Base-by-base conservation (phyloP, 2,797 vertebrate species). In the Ceyx erithaca region DNA sequence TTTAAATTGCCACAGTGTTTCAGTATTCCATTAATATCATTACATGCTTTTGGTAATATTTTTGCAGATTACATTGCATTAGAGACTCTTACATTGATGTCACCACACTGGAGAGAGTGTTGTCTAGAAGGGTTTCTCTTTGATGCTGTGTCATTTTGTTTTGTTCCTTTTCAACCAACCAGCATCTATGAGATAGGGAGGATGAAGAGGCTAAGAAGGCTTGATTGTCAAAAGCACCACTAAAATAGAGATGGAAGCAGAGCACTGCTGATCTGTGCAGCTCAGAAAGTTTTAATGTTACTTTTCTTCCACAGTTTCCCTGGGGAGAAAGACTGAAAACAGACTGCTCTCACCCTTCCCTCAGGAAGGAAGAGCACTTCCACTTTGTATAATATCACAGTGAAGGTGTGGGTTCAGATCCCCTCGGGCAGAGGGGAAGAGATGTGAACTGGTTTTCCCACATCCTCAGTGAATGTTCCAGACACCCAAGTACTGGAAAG, bases 361-460 rank as follows among this genome's bases (percentile, higher is more conserved):
- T 81, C 25, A 55, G 49, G 59, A 91, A 88, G 73, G 31, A 86
- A 95, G 49, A 85, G 13, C 55, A 54, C 48, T 90, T 94, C 64
- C 81, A 90, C 81, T 68, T 75, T 17, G 26, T 51, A 73, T 68
- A 81, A 85, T 82, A 52, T 70, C 3, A 1, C 11, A 75, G 61
- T 43, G 45, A 92, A 95, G 75, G 90, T 71, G 72, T 58, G 69
- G 71, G 61, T 78, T 93, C 75, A 80, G 89, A 94, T 68, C 37
- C 68, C 75, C 78, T 80, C 0, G 0, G 54, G 92, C 75, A 87
- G 62, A 80, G 66, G 14, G 58, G 68, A 18, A 58, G 68, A 59
- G 75, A 89, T 78, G 37, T 68, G 75, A 92, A 95, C 90, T 80
- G 75, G 89, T 95, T 94, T 89, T 89, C 84, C 90, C 76, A 87